Percentiles rank a stretch among this genome's conserved stretches.
Evolutionary conservation across 1,140 invertebrate genomes (phyloP).

Genomic region (Drosophila grimshawi): DNA sequence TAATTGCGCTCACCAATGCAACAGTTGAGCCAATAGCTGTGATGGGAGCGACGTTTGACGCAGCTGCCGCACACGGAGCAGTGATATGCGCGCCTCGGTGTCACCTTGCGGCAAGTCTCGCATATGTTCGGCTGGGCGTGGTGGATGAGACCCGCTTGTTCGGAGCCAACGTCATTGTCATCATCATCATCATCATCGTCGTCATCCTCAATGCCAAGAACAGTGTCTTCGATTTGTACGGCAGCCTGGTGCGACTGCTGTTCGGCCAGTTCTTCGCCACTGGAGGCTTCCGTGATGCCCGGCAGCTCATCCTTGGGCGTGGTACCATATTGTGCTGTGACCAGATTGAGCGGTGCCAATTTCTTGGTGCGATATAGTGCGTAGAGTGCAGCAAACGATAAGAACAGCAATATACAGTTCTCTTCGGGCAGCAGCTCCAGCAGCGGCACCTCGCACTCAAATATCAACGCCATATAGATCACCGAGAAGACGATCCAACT

Average conservation of each 20-base stretch:
- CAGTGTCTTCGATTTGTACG: slow-evolving; percentile 52
- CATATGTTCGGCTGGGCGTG: slow-evolving; percentile 73
- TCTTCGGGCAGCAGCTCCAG: slow-evolving; percentile 85
- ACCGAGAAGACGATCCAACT: slow-evolving; percentile 84
- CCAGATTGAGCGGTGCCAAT: slow-evolving; percentile 64
- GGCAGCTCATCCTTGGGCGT: slow-evolving; percentile 67
- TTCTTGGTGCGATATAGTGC: slow-evolving; percentile 64
- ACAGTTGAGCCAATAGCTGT: slow-evolving; percentile 85
- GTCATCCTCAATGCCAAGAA: slow-evolving; percentile 55
- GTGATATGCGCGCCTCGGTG: slow-evolving; percentile 67
- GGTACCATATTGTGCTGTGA: slow-evolving; percentile 61
- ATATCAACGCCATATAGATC: slow-evolving; percentile 79
- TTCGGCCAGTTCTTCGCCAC: slow-evolving; percentile 71
- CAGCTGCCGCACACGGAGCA: slow-evolving; percentile 76
- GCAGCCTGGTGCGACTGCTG: slow-evolving; percentile 52
- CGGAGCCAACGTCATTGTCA: slow-evolving; percentile 13
- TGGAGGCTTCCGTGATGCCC: slow-evolving; percentile 73
- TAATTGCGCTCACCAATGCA: slow-evolving; percentile 85
- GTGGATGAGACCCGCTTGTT: slow-evolving; percentile 50
- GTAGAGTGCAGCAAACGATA: slow-evolving; percentile 69
- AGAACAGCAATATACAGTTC: slow-evolving; percentile 82
- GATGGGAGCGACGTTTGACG: slow-evolving; percentile 76
- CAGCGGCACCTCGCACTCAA: slow-evolving; percentile 82
- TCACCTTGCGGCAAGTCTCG: slow-evolving; percentile 70
- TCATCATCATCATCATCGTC: slow-evolving; percentile 48